phyloP scores from a whole-genome alignment of 1,140 invertebrate genomes.

The Drosophila saltans region DNA sequence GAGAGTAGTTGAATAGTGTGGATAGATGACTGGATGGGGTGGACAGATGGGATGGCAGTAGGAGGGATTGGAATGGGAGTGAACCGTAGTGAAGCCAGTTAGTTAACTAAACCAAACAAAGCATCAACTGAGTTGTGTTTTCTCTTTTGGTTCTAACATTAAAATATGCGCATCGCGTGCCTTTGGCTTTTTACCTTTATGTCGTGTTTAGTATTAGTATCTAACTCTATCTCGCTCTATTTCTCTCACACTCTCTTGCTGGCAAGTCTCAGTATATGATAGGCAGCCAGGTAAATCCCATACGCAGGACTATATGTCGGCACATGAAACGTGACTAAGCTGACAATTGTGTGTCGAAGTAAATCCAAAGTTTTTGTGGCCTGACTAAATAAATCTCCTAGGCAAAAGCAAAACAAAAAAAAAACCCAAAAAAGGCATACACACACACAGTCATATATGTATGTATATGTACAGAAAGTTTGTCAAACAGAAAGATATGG shows the following conservation, averaged over 20 bases:
- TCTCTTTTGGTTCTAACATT: slow-evolving; percentile 36
- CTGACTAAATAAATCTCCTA: slow-evolving; percentile 76
- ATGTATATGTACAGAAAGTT: slow-evolving; percentile 17
- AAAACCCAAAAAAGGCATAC: neutral
- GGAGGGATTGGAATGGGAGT: neutral
- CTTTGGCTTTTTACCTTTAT: slow-evolving; percentile 79
- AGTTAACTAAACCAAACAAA: slow-evolving; percentile 52
- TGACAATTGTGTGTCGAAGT: slow-evolving; percentile 81
- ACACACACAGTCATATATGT: too few species aligned
- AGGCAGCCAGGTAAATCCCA: neutral
- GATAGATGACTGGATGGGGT: neutral
- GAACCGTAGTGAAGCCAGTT: slow-evolving; percentile 1
- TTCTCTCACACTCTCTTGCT: neutral
- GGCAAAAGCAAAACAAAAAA: slow-evolving; percentile 42
- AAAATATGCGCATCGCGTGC: slow-evolving; percentile 79
- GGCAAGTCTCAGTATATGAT: neutral
- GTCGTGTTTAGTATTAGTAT: slow-evolving; percentile 77
- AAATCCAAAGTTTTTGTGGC: slow-evolving; percentile 77
- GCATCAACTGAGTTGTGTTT: slow-evolving; percentile 45
- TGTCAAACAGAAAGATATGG: slow-evolving; percentile 58
- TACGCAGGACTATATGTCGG: slow-evolving; percentile 36
- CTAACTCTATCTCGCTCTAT: slow-evolving; percentile 11
- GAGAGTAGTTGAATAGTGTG: slow-evolving; percentile 11
- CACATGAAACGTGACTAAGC: slow-evolving; percentile 79
- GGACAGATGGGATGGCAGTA: neutral